Evolutionary conservation across 2,888 invertebrate species (phyloP).

Genomic region (Ditylenchus weischeri): DNA sequence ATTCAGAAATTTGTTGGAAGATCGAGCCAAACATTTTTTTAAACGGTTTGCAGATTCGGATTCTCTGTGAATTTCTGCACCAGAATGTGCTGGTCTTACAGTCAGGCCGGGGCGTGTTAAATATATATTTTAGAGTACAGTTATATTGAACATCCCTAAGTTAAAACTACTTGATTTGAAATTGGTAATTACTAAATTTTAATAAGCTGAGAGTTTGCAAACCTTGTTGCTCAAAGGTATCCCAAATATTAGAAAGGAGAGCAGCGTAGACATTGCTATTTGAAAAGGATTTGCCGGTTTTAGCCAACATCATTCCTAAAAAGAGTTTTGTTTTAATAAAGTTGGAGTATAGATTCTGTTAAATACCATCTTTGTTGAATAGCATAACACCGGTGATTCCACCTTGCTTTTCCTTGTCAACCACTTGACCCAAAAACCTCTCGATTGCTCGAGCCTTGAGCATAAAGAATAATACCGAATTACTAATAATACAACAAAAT

Average conservation of each 20-base stretch:
- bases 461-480: background rate
- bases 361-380: conserved; percentile 30
- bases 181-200: too few relatives aligned
- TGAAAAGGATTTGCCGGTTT: conserved; percentile 17
- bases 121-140: too few relatives aligned
- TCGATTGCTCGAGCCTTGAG: conserved; percentile 20
- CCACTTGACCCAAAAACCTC: conserved; percentile 20
- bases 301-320: conserved; percentile 25
- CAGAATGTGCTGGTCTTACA: too few relatives aligned
- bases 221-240: conserved; percentile 33
- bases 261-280: conserved; percentile 30
- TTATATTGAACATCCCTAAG: too few relatives aligned
- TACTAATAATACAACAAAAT: too few relatives aligned
- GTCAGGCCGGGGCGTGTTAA: too few relatives aligned
- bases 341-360: background rate
- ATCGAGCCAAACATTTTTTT: too few relatives aligned
- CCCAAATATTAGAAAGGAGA: conserved; percentile 31
- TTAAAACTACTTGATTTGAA: too few relatives aligned
- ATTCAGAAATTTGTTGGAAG: too few relatives aligned
- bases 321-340: background rate
- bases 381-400: conserved; percentile 26
- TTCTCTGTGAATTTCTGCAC: too few relatives aligned
- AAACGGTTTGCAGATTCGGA: too few relatives aligned
- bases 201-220: background rate
- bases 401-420: conserved; percentile 5